Conservation (phyloP, 2,888 invertebrate genomes). For the Marasmarcha lunaedactyla region DNA sequence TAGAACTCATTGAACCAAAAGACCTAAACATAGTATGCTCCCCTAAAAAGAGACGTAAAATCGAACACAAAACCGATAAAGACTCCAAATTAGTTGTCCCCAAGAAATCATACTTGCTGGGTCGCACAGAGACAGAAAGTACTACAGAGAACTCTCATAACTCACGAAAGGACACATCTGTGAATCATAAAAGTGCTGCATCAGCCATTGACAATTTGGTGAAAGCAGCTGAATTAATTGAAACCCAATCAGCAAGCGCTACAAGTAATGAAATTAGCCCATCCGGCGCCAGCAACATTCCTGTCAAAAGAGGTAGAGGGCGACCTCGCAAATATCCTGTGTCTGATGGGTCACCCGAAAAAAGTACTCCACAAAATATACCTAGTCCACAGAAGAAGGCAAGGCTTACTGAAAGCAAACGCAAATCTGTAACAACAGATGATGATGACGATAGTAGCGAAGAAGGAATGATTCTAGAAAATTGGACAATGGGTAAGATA, state of each 20-base stretch:
- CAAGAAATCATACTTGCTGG: constrained; percentile 53
- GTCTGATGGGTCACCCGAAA: constrained; percentile 25
- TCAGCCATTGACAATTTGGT: constrained; percentile 59
- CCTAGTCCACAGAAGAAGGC: constrained; percentile 49
- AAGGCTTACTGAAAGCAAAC: constrained; percentile 34
- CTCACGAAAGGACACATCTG: constrained; percentile 24
- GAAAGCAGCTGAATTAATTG: constrained; percentile 57
- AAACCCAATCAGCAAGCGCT: constrained; percentile 41
- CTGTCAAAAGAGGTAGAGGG: constrained; percentile 53
- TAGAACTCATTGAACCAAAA: constrained; percentile 54
- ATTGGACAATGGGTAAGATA: constrained; percentile 68
- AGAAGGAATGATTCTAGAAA: constrained; percentile 43
- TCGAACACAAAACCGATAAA: constrained; percentile 44
- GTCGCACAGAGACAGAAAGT: constrained; percentile 28
- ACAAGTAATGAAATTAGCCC: constrained; percentile 17
- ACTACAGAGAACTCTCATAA: constrained; percentile 13
- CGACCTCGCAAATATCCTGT: constrained; percentile 57
- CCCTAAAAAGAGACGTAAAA: constrained; percentile 50
- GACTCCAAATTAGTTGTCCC: constrained; percentile 36
- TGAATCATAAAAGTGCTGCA: constrained; percentile 31
- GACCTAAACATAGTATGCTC: constrained; percentile 41
- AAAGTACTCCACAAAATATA: constrained; percentile 22
- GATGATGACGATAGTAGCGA: constrained; percentile 32
- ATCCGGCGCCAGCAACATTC: constrained; percentile 25
- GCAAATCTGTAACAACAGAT: constrained; percentile 25